A percentile compares a stretch with the other conserved stretches of the same genome.
Conservation (phyloP, 2,113 vertebrate species). For the Rhodinocichla rosea region DNA sequence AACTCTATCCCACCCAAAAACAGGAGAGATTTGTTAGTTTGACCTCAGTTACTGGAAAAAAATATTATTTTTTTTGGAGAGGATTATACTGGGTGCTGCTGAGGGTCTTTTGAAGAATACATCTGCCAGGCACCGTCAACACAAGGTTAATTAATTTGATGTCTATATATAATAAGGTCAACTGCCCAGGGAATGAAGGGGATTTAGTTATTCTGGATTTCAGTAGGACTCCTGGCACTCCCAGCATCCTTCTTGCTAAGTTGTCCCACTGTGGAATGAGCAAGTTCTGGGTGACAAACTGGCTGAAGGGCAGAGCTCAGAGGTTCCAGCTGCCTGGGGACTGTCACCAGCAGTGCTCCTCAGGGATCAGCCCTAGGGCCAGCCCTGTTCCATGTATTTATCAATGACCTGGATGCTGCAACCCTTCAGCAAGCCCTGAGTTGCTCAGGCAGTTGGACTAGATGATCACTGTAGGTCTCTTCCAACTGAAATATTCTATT, state of each 20-base stretch:
- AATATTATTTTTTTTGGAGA: neutral
- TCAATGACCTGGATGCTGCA: neutral
- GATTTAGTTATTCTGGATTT: neutral
- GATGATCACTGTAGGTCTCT: neutral
- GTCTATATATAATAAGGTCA: neutral
- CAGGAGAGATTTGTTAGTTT: neutral
- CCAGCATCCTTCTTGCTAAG: neutral
- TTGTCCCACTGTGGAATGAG: neutral
- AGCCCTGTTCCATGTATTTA: neutral
- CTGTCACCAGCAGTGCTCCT: neutral
- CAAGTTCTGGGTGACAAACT: neutral
- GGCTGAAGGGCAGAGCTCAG: neutral
- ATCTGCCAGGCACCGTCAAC: neutral
- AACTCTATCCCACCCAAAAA: neutral
- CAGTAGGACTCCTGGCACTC: neutral
- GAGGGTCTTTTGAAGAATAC: neutral
- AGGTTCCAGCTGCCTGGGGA: neutral
- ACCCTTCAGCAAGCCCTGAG: neutral
- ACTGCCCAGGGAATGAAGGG: fast-evolving
- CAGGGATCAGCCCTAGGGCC: neutral
- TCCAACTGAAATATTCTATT: neutral
- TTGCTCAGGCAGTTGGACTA: neutral
- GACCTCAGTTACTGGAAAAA: neutral
- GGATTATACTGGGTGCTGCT: neutral
- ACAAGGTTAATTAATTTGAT: fast-evolving